Evolutionary conservation across 2,888 invertebrate genomes (phyloP).

Genomic region (Drosophila flavopinicola): DNA sequence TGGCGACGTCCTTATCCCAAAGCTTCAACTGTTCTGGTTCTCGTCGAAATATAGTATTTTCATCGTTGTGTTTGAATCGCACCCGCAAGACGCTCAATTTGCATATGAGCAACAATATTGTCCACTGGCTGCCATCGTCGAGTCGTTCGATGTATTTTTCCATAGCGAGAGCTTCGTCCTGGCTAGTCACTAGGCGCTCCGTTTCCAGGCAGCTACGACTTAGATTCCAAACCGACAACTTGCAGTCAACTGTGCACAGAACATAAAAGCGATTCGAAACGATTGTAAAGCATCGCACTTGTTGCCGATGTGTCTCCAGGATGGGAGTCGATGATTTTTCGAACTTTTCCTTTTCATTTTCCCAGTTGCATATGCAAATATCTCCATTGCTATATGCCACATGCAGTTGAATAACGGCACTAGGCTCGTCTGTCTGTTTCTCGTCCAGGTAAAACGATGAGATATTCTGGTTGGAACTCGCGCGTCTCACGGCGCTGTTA

Average conservation of each 20-base stretch:
- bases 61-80: slow-evolving; percentile 48
- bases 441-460: slow-evolving; percentile 62
- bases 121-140: slow-evolving; percentile 16
- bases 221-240: slow-evolving; percentile 71
- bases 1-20: slow-evolving; percentile 22
- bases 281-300: slow-evolving; percentile 71
- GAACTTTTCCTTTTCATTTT: slow-evolving; percentile 59
- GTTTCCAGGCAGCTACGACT: slow-evolving; percentile 54
- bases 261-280: slow-evolving; percentile 76
- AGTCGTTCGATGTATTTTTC: slow-evolving; percentile 29
- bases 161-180: slow-evolving; percentile 30
- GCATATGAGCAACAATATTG: slow-evolving; percentile 66
- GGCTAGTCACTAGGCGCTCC: background rate
- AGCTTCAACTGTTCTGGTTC: slow-evolving; percentile 47
- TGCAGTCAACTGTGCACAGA: slow-evolving; percentile 65
- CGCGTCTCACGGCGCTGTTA: slow-evolving; percentile 40
- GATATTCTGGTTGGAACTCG: slow-evolving; percentile 24
- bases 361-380: slow-evolving; percentile 78
- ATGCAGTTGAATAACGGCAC: slow-evolving; percentile 60
- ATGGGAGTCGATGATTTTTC: slow-evolving; percentile 51
- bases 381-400: slow-evolving; percentile 77
- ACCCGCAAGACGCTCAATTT: slow-evolving; percentile 63
- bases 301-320: slow-evolving; percentile 49
- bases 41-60: slow-evolving; percentile 1
- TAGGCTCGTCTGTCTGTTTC: slow-evolving; percentile 3